phyloP scores from a whole-genome alignment of 2,888 invertebrate species.

The Dryococelus australis region DNA sequence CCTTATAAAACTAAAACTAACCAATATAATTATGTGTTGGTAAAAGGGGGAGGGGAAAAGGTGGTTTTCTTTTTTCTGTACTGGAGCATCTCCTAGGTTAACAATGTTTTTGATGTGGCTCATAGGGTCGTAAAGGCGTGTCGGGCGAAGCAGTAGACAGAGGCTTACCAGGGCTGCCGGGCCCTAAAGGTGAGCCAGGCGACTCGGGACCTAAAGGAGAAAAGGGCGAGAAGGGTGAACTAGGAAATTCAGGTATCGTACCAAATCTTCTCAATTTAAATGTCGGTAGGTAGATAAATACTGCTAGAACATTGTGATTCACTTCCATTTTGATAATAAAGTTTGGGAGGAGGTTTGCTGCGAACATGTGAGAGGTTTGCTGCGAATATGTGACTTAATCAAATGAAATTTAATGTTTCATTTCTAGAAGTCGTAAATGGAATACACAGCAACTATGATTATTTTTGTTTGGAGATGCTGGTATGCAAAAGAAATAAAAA shows the following conservation, averaged over 20 bases:
- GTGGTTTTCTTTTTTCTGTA: background rate
- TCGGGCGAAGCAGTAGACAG: constrained; percentile 66
- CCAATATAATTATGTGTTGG: background rate
- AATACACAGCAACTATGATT: background rate
- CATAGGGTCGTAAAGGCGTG: constrained; percentile 62
- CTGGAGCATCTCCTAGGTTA: constrained; percentile 12
- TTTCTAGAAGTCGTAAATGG: background rate
- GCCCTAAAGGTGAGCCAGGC: constrained; percentile 66
- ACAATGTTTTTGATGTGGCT: constrained; percentile 31
- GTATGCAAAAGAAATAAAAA: background rate
- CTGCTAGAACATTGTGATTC: constrained; percentile 16
- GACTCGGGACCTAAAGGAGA: constrained; percentile 61
- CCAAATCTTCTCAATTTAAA: background rate
- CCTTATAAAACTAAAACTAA: background rate
- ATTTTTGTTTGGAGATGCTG: background rate
- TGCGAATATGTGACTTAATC: background rate
- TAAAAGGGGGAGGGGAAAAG: background rate
- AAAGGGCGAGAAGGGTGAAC: constrained; percentile 61
- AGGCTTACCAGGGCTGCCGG: constrained; percentile 72
- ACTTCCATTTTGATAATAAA: background rate
- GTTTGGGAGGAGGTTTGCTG: background rate
- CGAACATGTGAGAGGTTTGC: background rate
- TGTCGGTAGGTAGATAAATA: background rate
- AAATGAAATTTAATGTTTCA: background rate
- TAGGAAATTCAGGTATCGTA: constrained; percentile 61